These are phyloP conservation scores for Lethenteron reissneri DNA, from an alignment of 2,113 vertebrate genomes.

Conservation along the genomic window DNA sequence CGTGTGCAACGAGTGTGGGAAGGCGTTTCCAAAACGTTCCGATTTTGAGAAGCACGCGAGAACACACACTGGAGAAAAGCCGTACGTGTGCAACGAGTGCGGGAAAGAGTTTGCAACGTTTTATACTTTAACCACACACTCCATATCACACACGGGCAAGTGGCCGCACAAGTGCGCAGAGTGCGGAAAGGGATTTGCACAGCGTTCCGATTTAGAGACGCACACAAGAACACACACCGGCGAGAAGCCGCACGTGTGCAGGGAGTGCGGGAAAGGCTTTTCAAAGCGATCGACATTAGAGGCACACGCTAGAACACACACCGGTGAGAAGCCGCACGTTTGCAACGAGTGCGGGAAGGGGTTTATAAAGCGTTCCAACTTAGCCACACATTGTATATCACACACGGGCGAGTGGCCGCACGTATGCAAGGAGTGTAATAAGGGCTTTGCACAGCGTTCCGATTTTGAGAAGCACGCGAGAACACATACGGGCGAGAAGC, in stretches of 20 bases:
- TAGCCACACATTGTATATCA: conserved; percentile 21
- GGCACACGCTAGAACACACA: neutral
- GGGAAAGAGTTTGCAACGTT: neutral
- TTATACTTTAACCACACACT: neutral
- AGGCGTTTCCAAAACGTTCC: too few species aligned
- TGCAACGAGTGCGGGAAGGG: neutral
- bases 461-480: neutral
- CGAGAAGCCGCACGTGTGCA: conserved; percentile 39
- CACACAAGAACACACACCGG: conserved; percentile 18
- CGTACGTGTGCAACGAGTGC: neutral
- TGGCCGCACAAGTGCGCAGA: conserved; percentile 13
- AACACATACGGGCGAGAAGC: conserved; percentile 1
- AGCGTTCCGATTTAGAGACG: conserved; percentile 16
- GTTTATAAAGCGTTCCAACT: conserved; percentile 16
- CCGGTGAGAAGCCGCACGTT: neutral
- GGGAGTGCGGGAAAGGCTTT: conserved; percentile 25
- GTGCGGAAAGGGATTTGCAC: conserved; percentile 20
- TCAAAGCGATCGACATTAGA: conserved; percentile 14
- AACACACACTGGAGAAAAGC: too few species aligned
- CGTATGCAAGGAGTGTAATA: conserved; percentile 10
- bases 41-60: too few species aligned
- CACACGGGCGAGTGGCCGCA: conserved; percentile 22
- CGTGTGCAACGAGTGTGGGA: too few species aligned
- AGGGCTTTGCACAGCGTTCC: neutral
- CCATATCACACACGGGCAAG: neutral